Conservation (phyloP, 2,888 invertebrate species). For the Eilema sororculum region DNA sequence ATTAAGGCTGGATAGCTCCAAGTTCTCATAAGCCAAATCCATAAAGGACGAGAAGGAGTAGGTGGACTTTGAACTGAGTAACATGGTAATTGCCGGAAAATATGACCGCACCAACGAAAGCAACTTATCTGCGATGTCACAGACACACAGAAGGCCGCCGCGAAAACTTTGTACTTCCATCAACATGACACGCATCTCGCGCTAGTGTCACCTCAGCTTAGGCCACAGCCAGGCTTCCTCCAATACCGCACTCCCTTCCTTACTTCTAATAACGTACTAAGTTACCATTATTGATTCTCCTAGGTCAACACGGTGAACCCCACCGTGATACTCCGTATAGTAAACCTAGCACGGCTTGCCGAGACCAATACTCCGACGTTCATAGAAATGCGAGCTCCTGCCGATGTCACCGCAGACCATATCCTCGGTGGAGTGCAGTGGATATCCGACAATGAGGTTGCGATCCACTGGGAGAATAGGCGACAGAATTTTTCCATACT, state of each 20-base stretch:
- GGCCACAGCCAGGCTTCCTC: too few species aligned
- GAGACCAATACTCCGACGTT: slow-evolving; percentile 56
- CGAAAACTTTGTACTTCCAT: too few species aligned
- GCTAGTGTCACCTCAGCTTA: too few species aligned
- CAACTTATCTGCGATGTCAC: too few species aligned
- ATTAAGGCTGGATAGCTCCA: too few species aligned
- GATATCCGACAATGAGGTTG: slow-evolving; percentile 89
- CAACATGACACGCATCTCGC: too few species aligned
- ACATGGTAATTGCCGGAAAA: too few species aligned
- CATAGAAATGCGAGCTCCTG: slow-evolving; percentile 78
- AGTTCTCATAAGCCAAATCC: too few species aligned
- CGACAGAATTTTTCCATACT: slow-evolving; percentile 91
- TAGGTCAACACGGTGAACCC: slow-evolving; percentile 92
- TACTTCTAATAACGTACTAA: not conserved
- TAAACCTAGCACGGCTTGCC: slow-evolving; percentile 78
- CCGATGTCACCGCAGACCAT: slow-evolving; percentile 87
- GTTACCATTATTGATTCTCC: not conserved
- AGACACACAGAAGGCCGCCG: too few species aligned
- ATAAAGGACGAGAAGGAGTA: too few species aligned
- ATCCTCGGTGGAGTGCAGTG: slow-evolving; percentile 91
- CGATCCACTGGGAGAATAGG: slow-evolving; percentile 94
- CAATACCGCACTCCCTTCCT: not conserved
- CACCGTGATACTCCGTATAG: slow-evolving; percentile 88
- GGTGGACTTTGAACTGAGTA: too few species aligned
- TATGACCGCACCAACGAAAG: too few species aligned